Evolutionary conservation across 1,140 invertebrate genomes (phyloP), one percentile per base, ranked within the genome.

Genomic region (Panulirus ornatus): DNA sequence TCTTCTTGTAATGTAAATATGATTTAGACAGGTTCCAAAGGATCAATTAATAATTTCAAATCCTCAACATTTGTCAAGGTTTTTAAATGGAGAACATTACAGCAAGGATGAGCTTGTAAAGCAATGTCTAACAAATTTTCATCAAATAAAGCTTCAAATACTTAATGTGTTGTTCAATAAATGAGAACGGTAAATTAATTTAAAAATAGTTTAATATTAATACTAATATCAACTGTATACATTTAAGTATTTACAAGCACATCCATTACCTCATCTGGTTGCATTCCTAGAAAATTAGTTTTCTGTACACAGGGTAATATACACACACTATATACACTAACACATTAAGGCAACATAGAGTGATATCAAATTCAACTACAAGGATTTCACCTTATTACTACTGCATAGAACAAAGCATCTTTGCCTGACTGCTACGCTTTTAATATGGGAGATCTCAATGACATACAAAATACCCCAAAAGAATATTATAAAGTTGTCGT

Each of bases 281-380:
- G 75, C 75, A 78, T 36, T 78, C 19, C 40, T 78, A 78, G 75
- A 78, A 78, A 78, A 78, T 78, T 78, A 78, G 40, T 78, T 78
- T 75, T 78, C 75, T 78, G 75, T 78, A 78, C 75, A 78, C 40
- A 47, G 75, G 44, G 75, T 78, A 78, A 78, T 78, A 44, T 78
- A 78, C 75, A 78, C 44, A 78, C 75, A 47, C 75, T 78, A 78
- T 78, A 78, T 78, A 78, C 75, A 78, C 44, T 42, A 78, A 78
- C 44, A 78, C 75, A 78, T 78, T 78, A 78, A 78, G 75, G 75
- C 75, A 78, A 78, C 75, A 78, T n/a, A 78, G 42, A 78, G 75
- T 78, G 75, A 78, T 78, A 78, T 78, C 75, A 78, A 78, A 78
- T 78, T 78, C 44, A 78, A 78, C 75, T 78, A 44, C 44, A 47